Conservation (phyloP, 1,140 invertebrate genomes). For the Polypedilum pembai region DNA sequence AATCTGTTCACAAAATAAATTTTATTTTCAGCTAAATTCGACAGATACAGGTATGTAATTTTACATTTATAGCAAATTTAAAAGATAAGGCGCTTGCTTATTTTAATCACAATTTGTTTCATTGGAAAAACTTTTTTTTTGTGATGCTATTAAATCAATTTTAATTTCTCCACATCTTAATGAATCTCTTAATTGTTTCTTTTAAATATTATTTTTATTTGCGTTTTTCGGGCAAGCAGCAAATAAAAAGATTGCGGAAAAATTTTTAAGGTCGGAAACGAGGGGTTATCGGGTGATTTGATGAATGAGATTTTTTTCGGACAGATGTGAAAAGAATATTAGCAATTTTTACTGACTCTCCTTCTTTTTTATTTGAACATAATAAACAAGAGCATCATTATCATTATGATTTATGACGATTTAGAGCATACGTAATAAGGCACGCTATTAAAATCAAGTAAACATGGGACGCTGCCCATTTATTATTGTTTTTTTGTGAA, state of each 20-base stretch:
- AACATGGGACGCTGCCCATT: too few relatives aligned
- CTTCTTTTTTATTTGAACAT: too few relatives aligned
- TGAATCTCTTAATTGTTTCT: not conserved
- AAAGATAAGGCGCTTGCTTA: too few relatives aligned
- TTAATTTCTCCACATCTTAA: not conserved
- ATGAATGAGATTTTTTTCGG: not conserved
- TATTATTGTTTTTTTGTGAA: too few relatives aligned
- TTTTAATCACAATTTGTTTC: too few relatives aligned
- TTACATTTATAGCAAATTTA: too few relatives aligned
- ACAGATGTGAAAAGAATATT: too few relatives aligned
- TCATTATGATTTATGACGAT: too few relatives aligned
- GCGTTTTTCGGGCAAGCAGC: not conserved
- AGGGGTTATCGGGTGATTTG: not conserved
- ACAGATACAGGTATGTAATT: slow-evolving; percentile 42
- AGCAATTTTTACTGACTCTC: too few relatives aligned
- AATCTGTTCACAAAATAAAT: not conserved
- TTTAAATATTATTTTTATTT: not conserved
- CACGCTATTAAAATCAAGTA: too few relatives aligned
- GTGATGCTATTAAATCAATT: not conserved
- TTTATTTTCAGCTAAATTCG: slow-evolving; percentile 71
- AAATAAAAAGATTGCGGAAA: not conserved
- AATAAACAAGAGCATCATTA: too few relatives aligned
- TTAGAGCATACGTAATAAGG: too few relatives aligned
- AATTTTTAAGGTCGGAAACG: not conserved
- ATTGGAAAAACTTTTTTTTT: not conserved